Conservation (phyloP, 92 coral and sea anemone genomes). For the Zoanthus sociatus region DNA sequence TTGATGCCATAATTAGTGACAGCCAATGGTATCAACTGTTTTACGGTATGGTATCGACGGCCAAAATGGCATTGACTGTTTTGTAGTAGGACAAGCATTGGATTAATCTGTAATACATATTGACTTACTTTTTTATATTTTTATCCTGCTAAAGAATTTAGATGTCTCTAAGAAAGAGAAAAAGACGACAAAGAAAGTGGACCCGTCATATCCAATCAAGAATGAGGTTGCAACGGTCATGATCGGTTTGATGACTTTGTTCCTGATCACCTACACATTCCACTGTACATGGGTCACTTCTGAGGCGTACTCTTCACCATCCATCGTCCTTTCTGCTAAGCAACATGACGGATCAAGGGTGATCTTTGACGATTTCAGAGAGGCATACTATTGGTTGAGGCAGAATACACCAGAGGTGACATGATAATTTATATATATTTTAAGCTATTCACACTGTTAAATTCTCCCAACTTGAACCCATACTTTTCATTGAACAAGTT, state of each 20-base stretch:
- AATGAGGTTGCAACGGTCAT: slow-evolving; percentile 95
- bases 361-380: slow-evolving; percentile 98
- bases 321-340: slow-evolving; percentile 96
- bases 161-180: slow-evolving; percentile 78
- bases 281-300: slow-evolving; percentile 99
- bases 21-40: no score
- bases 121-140: not conserved
- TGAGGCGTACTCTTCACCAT: slow-evolving; percentile 96
- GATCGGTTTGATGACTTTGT: slow-evolving; percentile 80
- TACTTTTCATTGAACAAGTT: no score
- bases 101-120: no score
- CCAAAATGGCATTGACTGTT: no score
- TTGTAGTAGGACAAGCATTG: no score
- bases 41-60: no score
- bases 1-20: no score
- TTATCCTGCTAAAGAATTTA: slow-evolving; percentile 67
- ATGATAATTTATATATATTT: not conserved
- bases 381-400: slow-evolving; percentile 97
- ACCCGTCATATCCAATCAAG: slow-evolving; percentile 92
- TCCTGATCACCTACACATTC: slow-evolving; percentile 95
- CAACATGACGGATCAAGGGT: slow-evolving; percentile 98
- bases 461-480: no score
- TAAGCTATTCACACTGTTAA: not conserved
- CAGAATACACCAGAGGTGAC: slow-evolving; percentile 99
- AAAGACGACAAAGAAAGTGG: slow-evolving; percentile 81